Evolutionary conservation across 2,113 vertebrate genomes (phyloP), one percentile per base, ranked within the genome.

Genomic region (Cardinalis cardinalis): DNA sequence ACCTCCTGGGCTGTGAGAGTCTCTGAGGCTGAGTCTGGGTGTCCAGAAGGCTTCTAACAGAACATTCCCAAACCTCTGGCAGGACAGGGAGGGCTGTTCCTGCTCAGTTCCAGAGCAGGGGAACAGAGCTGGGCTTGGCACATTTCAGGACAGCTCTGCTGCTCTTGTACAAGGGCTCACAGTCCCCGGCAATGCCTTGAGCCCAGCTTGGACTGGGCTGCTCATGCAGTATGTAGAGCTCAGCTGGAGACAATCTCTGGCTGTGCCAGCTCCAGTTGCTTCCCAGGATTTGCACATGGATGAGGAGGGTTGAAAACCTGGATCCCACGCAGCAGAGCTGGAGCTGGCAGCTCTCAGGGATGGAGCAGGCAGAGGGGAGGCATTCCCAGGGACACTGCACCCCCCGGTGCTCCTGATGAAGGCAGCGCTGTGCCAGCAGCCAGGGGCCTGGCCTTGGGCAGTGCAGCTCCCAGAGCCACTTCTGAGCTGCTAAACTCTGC

Each of bases 31-130:
- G 0, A 6, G 49, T 7, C 60, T 55, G 65, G 56, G 3, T 24
- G 16, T 29, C 63, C 9, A 1, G 28, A 23, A n/a, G 8, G 12
- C 17, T 41, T 72, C 19, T 21, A 60, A 18, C 0, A 7, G 65
- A 34, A 20, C 20, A 71, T 38, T 18, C 43, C 36, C 4, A 7
- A 19, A 0, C 3, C 10, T 0, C 5, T 1, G 2, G n/a, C 32
- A 41, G 53, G 40, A 34, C 21, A 28, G 17, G 36, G 63, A 46
- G 14, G 20, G 60, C n/a, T 83, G 41, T 1, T 79, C 24, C 70
- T 78, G n/a, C 41, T 44, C 0, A 0, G 15, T 2, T 13, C 28
- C 38, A 21, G 72, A 55, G 63, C 59, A 46, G 29, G 40, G 29
- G 38, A 61, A 7, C 25, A 40, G 61, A 74, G 40, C 15, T 1